A percentile compares a stretch with the other conserved stretches of the same genome.
Conservation (phyloP, 1,140 invertebrate species). For the Caenorhabditis remanei region DNA sequence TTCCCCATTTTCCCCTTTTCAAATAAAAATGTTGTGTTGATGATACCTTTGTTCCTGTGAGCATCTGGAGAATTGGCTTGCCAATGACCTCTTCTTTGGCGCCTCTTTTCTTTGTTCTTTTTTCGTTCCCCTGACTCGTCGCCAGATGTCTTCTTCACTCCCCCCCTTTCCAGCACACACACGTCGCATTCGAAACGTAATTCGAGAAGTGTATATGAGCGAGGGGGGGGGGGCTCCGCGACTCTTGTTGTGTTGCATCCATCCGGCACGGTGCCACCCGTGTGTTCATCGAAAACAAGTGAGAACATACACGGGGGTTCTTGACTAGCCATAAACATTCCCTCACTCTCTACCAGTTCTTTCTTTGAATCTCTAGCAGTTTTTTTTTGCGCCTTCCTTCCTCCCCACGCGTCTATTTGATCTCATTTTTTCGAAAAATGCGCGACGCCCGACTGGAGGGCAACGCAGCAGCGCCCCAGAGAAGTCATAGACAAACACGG, state of each 20-base stretch:
- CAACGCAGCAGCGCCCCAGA: neutral
- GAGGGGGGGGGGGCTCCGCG: neutral
- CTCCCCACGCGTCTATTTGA: neutral
- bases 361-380: neutral
- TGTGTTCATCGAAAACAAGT: too few relatives aligned
- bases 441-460: neutral
- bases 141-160: slow-evolving; percentile 8
- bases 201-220: slow-evolving; percentile 27
- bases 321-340: neutral
- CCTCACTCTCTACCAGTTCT: neutral
- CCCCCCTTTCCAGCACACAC: neutral
- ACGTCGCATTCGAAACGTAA: slow-evolving; percentile 3
- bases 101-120: too few relatives aligned
- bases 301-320: too few relatives aligned
- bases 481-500: slow-evolving; percentile 43
- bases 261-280: neutral
- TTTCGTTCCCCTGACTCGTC: too few relatives aligned
- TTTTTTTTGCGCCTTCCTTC: neutral
- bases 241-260: neutral
- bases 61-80: too few relatives aligned
- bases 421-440: neutral
- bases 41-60: too few relatives aligned
- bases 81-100: too few relatives aligned
- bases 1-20: too few relatives aligned
- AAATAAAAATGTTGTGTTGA: too few relatives aligned